Percentiles rank a stretch among this genome's conserved stretches.
These are phyloP conservation scores for Sebastes minor DNA, from an alignment of 2,797 vertebrate genomes.

Conservation along the genomic window DNA sequence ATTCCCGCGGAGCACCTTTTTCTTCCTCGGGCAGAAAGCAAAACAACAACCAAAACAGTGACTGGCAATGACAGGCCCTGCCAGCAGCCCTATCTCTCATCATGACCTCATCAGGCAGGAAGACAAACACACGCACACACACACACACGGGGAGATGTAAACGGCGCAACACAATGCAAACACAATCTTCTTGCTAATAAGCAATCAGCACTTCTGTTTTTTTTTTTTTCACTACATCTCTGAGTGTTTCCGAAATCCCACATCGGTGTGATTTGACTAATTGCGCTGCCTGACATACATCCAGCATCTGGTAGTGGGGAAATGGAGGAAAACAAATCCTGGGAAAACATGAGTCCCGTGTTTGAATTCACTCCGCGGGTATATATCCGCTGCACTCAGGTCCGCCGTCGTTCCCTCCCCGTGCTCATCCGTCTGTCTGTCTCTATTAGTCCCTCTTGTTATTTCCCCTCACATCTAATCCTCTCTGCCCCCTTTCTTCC, in stretches of 20 bases:
- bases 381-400: constrained; percentile 4
- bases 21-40: constrained; percentile 68
- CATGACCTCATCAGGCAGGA: constrained; percentile 68
- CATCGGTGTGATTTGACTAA: constrained; percentile 74
- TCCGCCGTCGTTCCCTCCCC: neutral
- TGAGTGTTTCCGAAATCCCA: constrained; percentile 61
- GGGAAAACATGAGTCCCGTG: constrained; percentile 26
- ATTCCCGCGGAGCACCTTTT: constrained; percentile 67
- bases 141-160: constrained; percentile 12
- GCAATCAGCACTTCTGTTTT: constrained; percentile 59
- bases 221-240: constrained; percentile 33
- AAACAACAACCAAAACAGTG: constrained; percentile 75
- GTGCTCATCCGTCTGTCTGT: constrained; percentile 20
- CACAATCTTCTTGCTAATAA: constrained; percentile 67
- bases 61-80: constrained; percentile 76
- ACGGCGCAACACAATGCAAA: constrained; percentile 48
- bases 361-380: constrained; percentile 27
- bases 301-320: constrained; percentile 38
- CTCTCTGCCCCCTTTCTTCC: constrained; percentile 5
- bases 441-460: constrained; percentile 33
- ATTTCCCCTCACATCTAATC: constrained; percentile 42
- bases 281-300: constrained; percentile 66
- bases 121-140: neutral
- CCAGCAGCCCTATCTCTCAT: constrained; percentile 66
- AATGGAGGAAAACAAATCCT: constrained; percentile 58